Conservation (phyloP, 2,888 invertebrate species). For the Cryptocephalus primarius region DNA sequence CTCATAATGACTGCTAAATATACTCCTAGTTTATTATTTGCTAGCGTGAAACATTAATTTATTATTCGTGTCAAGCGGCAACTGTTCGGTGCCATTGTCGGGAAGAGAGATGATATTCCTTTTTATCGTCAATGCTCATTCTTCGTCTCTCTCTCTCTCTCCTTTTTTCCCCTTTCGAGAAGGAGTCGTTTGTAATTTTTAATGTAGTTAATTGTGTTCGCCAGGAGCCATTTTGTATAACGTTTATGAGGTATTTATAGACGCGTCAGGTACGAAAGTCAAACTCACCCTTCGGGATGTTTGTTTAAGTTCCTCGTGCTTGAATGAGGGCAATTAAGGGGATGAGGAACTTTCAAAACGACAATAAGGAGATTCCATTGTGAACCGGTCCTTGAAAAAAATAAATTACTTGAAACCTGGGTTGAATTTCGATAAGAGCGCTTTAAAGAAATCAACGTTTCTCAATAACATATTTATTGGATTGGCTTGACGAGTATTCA, state of each 20-base stretch:
- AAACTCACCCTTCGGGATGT: conserved; percentile 3
- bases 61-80: conserved; percentile 31
- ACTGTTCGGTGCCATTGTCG: conserved; percentile 26
- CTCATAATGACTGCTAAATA: conserved; percentile 34
- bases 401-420: too few species aligned
- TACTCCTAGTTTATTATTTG: conserved; percentile 34
- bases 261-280: conserved; percentile 11
- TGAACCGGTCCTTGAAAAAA: too few species aligned
- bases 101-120: conserved; percentile 18
- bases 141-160: too few species aligned
- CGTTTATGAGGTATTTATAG: conserved; percentile 18
- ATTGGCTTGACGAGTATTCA: too few species aligned
- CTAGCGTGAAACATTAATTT: conserved; percentile 34
- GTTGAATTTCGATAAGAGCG: too few species aligned
- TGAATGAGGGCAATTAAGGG: conserved; percentile 12
- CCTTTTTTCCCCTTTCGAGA: conserved; percentile 7
- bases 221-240: conserved; percentile 19
- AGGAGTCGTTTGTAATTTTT: conserved; percentile 33
- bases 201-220: conserved; percentile 31
- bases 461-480: too few species aligned
- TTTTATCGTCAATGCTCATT: too few species aligned
- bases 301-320: conserved; percentile 1
- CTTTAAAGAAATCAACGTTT: too few species aligned
- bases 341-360: neutral
- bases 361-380: too few species aligned